These are phyloP conservation scores for Pelmatolapia mariae DNA, from an alignment of 2,113 vertebrate species.

Conservation along the genomic window DNA sequence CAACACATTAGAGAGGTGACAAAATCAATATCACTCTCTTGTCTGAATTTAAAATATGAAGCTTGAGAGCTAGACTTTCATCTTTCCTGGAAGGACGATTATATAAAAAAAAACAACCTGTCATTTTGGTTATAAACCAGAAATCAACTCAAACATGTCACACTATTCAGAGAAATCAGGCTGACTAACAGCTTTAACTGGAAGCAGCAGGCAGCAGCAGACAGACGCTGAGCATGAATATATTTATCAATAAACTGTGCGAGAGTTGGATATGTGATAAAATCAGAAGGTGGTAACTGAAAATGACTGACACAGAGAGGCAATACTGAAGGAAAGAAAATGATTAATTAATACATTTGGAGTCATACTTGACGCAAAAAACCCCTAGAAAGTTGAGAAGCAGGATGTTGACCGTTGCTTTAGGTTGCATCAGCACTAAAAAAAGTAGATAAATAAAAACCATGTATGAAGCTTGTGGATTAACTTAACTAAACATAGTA, in stretches of 20 bases:
- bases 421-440: background rate
- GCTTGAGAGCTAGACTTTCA: background rate
- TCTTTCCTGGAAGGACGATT: background rate
- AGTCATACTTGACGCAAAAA: background rate
- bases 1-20: background rate
- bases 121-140: background rate
- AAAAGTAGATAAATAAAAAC: background rate
- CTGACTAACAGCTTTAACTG: background rate
- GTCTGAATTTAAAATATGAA: background rate
- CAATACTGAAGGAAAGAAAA: background rate
- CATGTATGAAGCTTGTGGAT: background rate
- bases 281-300: conserved; percentile 8
- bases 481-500: background rate
- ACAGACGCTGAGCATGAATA: background rate
- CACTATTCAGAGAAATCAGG: background rate
- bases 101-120: background rate
- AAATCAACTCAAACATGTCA: background rate
- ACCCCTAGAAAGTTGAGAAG: background rate
- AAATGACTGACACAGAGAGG: background rate
- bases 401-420: background rate
- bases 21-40: background rate
- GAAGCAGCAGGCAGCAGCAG: background rate
- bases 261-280: background rate
- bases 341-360: background rate
- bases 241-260: conserved; percentile 14